Evolutionary conservation across 2,113 vertebrate genomes (phyloP).

Genomic region (Ursus arctos): DNA sequence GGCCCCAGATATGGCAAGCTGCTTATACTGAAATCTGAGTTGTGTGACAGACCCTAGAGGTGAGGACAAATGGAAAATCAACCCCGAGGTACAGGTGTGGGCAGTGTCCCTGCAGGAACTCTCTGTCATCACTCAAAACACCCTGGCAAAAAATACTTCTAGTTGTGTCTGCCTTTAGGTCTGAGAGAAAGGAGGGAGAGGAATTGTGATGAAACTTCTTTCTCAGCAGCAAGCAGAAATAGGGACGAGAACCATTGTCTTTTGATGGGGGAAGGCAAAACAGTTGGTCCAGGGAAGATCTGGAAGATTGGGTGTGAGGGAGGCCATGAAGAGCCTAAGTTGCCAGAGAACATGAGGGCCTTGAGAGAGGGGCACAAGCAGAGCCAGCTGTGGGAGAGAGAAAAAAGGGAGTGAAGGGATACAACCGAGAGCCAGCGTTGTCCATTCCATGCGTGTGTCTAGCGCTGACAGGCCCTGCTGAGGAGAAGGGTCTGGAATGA

Average conservation of each 20-base stretch:
- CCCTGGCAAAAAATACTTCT: background rate
- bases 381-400: background rate
- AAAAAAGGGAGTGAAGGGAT: background rate
- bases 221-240: background rate
- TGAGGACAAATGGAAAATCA: background rate
- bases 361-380: background rate
- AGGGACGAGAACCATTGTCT: background rate
- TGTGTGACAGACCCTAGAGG: background rate
- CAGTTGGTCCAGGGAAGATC: background rate
- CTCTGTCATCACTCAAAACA: background rate
- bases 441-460: background rate
- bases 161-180: background rate
- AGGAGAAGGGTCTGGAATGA: background rate
- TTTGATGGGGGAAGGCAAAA: background rate
- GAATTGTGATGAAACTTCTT: background rate
- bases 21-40: background rate
- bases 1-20: background rate
- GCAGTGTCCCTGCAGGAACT: background rate
- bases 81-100: background rate
- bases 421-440: rapidly evolving
- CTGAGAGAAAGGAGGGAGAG: background rate
- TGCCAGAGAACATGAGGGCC: no score
- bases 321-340: background rate
- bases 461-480: background rate
- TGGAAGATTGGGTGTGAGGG: background rate